phyloP scores from a whole-genome alignment of 2,113 vertebrate genomes.

The Mirza zaza region DNA sequence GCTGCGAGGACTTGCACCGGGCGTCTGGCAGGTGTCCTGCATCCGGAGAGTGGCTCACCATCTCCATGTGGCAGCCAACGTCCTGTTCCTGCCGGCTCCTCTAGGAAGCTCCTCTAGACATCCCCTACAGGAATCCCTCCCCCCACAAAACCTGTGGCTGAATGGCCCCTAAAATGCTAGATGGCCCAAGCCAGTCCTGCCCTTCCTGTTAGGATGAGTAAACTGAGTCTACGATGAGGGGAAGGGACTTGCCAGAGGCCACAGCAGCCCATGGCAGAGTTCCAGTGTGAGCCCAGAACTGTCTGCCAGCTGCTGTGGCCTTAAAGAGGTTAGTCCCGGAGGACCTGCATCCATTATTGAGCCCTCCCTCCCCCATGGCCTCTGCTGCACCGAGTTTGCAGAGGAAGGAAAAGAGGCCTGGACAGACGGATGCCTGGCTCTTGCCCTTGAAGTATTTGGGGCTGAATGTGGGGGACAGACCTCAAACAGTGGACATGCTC shows the following conservation, averaged over 20 bases:
- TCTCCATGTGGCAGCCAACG: background rate
- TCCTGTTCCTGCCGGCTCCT: background rate
- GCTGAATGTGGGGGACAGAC: background rate
- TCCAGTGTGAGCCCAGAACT: accelerated
- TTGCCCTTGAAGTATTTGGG: background rate
- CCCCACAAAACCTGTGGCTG: background rate
- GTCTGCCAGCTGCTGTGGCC: background rate
- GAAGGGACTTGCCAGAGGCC: background rate
- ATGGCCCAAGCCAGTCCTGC: background rate
- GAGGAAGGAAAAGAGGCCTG: background rate
- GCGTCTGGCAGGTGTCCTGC: background rate
- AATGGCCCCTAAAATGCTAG: background rate
- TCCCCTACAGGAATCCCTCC: background rate
- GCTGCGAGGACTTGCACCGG: background rate
- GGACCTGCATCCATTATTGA: background rate
- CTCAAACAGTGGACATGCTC: too few species aligned
- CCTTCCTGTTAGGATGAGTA: background rate
- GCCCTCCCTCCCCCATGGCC: background rate
- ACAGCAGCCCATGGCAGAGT: background rate
- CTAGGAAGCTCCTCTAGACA: background rate
- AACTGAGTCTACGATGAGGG: background rate
- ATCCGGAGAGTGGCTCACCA: background rate
- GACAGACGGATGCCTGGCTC: background rate
- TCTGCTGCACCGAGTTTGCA: background rate
- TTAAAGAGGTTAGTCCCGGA: background rate